Conservation (phyloP, 30 jellyfish, hydroid and myxozoan genomes). For the Phacellophora camtschatica region DNA sequence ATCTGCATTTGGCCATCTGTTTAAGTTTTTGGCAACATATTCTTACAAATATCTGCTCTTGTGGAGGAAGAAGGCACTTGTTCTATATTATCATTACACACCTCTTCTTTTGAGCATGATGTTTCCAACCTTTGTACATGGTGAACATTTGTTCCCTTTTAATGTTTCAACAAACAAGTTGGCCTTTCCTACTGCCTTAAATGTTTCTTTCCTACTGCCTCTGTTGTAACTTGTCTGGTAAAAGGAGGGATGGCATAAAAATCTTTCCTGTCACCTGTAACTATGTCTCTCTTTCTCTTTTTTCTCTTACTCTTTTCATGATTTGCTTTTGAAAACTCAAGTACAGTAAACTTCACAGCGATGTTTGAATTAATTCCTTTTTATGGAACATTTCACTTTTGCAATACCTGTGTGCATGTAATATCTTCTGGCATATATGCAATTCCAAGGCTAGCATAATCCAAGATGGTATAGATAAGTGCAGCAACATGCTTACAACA, state of each 20-base stretch:
- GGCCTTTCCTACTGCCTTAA: not conserved
- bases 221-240: not conserved
- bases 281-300: not conserved
- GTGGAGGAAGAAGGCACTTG: too few relatives aligned
- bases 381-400: not conserved
- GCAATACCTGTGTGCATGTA: conserved; percentile 6
- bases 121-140: not conserved
- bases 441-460: not conserved
- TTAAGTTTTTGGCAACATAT: too few relatives aligned
- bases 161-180: not conserved
- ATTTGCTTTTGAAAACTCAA: not conserved
- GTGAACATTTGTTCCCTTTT: not conserved
- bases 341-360: not conserved
- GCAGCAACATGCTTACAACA: conserved; percentile 15
- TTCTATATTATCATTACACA: too few relatives aligned
- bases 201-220: not conserved
- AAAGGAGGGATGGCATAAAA: not conserved
- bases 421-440: conserved; percentile 8
- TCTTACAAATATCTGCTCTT: too few relatives aligned
- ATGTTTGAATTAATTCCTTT: not conserved
- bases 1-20: too few relatives aligned
- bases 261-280: not conserved
- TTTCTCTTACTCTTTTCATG: not conserved
- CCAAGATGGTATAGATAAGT: not conserved
- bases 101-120: too few relatives aligned